Evolutionary conservation across 2,797 vertebrate species (phyloP).

Genomic region (Lutra lutra): DNA sequence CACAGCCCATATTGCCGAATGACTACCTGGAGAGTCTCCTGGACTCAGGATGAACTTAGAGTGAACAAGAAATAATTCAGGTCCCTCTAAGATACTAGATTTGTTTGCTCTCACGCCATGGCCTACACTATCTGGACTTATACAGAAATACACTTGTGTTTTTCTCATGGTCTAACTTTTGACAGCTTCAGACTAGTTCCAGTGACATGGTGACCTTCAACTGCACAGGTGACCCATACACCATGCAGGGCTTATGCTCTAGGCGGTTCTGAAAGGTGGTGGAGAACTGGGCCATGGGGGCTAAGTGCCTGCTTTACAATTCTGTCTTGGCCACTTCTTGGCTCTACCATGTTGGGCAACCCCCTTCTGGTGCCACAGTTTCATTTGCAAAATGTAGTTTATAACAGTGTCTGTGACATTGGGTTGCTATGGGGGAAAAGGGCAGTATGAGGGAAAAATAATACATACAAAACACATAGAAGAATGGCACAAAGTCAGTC

Average conservation of each 20-base stretch:
- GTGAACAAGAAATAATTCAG: not conserved
- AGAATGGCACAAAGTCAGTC: not conserved
- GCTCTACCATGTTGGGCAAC: not conserved
- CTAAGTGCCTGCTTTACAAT: not conserved
- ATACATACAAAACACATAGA: not conserved
- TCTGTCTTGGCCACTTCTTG: not conserved
- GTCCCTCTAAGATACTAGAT: not conserved
- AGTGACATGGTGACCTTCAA: not conserved
- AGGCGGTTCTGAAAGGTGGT: not conserved
- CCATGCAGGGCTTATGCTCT: rapidly evolving
- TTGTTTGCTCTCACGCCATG: not conserved
- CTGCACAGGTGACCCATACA: not conserved
- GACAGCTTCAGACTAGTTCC: not conserved
- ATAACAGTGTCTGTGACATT: not conserved
- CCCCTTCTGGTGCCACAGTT: not conserved
- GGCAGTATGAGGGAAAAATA: not conserved
- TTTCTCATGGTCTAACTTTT: not conserved
- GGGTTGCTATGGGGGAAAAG: not conserved
- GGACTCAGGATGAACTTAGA: not conserved
- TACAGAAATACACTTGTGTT: not conserved
- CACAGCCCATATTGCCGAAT: not conserved
- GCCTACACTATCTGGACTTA: not conserved
- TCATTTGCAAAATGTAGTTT: not conserved
- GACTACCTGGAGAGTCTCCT: not conserved
- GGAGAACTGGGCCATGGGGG: not conserved